Conservation (phyloP, 2,888 invertebrate genomes). For the Meiosimyza decipiens region DNA sequence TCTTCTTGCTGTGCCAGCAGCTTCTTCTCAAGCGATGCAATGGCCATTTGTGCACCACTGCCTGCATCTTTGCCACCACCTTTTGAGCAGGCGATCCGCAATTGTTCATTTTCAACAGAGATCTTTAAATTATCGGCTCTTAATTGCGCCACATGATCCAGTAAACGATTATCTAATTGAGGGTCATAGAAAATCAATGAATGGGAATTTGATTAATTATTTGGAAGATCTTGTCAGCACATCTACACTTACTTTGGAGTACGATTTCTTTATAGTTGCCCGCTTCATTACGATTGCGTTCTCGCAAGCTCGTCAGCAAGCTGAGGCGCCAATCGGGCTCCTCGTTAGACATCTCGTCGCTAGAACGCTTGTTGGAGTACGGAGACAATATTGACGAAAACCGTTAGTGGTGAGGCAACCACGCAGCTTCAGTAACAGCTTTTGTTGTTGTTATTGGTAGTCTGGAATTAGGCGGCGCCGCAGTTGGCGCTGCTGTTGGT, state of each 20-base stretch:
- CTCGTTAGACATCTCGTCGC: constrained; percentile 59
- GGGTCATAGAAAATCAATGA: neutral
- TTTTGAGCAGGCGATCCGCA: constrained; percentile 72
- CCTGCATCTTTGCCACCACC: constrained; percentile 62
- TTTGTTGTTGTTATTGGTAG: neutral
- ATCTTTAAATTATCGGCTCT: constrained; percentile 87
- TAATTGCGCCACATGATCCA: constrained; percentile 84
- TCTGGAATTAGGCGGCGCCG: neutral
- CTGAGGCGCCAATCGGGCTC: constrained; percentile 75
- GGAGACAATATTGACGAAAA: neutral
- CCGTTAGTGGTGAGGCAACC: neutral
- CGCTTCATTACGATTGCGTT: constrained; percentile 81
- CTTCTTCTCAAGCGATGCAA: constrained; percentile 86
- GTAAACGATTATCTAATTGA: constrained; percentile 83
- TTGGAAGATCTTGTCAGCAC: constrained; percentile 2
- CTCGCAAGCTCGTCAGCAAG: constrained; percentile 77
- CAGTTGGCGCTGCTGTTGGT: neutral
- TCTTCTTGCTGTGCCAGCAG: constrained; percentile 90
- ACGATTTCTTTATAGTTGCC: constrained; percentile 83
- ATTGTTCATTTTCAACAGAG: constrained; percentile 85
- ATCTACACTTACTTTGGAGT: constrained; percentile 79
- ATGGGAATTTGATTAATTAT: neutral
- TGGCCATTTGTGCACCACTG: constrained; percentile 69
- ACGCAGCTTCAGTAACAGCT: neutral
- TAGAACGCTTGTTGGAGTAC: constrained; percentile 9